Evolutionary conservation across 2,113 vertebrate species (phyloP).

Genomic region (Lethenteron camtschaticum): DNA sequence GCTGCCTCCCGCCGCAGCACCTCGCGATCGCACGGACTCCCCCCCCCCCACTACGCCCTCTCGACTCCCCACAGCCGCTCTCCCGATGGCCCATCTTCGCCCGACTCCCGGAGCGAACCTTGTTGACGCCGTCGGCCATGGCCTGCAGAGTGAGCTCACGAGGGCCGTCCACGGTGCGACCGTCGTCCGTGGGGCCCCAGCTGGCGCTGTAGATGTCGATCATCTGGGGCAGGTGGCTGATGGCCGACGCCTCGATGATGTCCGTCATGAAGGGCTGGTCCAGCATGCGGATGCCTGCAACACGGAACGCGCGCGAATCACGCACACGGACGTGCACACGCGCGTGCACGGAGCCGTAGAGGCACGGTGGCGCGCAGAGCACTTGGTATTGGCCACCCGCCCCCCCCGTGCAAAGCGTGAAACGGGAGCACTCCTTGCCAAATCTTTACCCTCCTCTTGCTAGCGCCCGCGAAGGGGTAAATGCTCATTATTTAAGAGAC

Average conservation of each 20-base stretch:
- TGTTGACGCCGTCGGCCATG: slow-evolving; percentile 94
- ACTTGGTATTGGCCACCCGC: too few relatives aligned
- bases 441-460: too few relatives aligned
- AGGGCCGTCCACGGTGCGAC: slow-evolving; percentile 96
- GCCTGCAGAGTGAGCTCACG: slow-evolving; percentile 83
- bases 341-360: too few relatives aligned
- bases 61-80: neutral
- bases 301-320: neutral
- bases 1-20: too few relatives aligned
- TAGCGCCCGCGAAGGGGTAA: too few relatives aligned
- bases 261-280: slow-evolving; percentile 98
- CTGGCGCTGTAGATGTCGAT: slow-evolving; percentile 97
- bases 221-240: slow-evolving; percentile 92
- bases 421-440: too few relatives aligned
- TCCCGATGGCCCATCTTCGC: neutral
- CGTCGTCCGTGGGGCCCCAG: slow-evolving; percentile 94
- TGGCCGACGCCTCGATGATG: slow-evolving; percentile 92
- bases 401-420: too few relatives aligned
- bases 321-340: too few relatives aligned
- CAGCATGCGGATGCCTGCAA: slow-evolving; percentile 76
- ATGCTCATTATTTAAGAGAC: too few relatives aligned
- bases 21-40: too few relatives aligned
- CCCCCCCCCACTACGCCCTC: too few relatives aligned
- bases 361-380: too few relatives aligned
- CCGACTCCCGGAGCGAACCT: slow-evolving; percentile 27